These are phyloP conservation scores for Osmoderma eremita DNA, from an alignment of 2,888 invertebrate genomes.

Conservation along the genomic window DNA sequence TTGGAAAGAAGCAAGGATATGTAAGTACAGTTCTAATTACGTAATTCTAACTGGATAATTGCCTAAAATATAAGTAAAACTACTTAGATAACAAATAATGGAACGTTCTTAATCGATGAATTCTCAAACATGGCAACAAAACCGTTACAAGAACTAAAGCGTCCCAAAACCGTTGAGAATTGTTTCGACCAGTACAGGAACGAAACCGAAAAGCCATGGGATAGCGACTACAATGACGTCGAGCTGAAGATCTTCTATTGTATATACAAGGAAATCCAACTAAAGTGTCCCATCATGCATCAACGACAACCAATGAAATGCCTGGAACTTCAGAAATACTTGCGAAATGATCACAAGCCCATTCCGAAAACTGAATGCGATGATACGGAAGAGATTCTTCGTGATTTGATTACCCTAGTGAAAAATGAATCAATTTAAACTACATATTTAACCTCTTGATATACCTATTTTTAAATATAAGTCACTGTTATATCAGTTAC, in stretches of 20 bases:
- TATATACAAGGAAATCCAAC: constrained; percentile 19
- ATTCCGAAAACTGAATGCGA: constrained; percentile 5
- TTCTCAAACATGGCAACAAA: not conserved
- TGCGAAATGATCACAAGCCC: not conserved
- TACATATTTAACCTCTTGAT: too few species aligned
- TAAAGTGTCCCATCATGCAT: not conserved
- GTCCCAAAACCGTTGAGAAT: not conserved
- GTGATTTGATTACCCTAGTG: not conserved
- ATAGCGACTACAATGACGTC: not conserved
- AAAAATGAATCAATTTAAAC: too few species aligned
- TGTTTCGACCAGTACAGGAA: constrained; percentile 1
- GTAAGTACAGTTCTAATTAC: constrained; percentile 13
- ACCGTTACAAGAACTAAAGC: not conserved
- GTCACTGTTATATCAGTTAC: too few species aligned
- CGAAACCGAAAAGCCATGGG: not conserved
- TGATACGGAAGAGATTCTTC: not conserved
- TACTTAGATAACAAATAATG: constrained; percentile 8
- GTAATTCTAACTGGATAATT: not conserved
- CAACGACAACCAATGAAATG: constrained; percentile 13
- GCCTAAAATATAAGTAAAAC: not conserved
- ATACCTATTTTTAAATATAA: too few species aligned
- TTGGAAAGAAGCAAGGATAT: constrained; percentile 20
- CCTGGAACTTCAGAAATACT: constrained; percentile 4
- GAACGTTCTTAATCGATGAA: not conserved
- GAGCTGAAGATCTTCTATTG: constrained; percentile 21